Evolutionary conservation across 2,797 vertebrate species (phyloP).

Genomic region (Thaleichthys pacificus): DNA sequence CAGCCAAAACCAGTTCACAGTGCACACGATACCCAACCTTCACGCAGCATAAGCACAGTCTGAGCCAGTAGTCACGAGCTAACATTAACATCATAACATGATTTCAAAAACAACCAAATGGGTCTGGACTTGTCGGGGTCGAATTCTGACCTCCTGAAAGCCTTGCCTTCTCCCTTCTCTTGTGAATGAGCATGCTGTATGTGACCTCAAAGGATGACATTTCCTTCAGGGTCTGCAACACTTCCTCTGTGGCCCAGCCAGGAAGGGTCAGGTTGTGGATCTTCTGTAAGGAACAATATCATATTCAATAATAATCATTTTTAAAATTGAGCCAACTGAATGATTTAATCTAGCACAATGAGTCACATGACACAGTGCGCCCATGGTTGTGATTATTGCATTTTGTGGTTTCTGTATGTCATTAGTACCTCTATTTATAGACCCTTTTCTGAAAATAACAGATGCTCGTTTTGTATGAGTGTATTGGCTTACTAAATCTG

Average conservation of each 20-base stretch:
- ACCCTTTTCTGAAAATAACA: conserved; percentile 57
- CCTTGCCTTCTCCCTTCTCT: conserved; percentile 83
- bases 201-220: conserved; percentile 79
- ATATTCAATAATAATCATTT: conserved; percentile 6
- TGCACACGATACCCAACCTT: conserved; percentile 10
- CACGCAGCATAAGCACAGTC: neutral
- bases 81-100: conserved; percentile 16
- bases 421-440: conserved; percentile 63
- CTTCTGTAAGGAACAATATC: conserved; percentile 55
- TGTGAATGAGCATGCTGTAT: conserved; percentile 79
- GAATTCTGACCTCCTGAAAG: conserved; percentile 83
- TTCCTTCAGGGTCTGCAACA: conserved; percentile 77
- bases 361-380: neutral
- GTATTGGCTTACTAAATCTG: conserved; percentile 56
- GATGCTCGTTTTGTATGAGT: conserved; percentile 64
- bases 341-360: neutral
- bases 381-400: conserved; percentile 29
- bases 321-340: neutral
- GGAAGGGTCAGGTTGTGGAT: conserved; percentile 87
- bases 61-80: conserved; percentile 31
- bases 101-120: conserved; percentile 21
- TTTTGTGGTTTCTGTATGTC: conserved; percentile 49
- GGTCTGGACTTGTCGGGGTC: neutral
- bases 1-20: conserved; percentile 36
- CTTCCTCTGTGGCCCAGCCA: conserved; percentile 79